Conservation (phyloP, 2,113 vertebrate genomes). For the Ranitomeya imitator region DNA sequence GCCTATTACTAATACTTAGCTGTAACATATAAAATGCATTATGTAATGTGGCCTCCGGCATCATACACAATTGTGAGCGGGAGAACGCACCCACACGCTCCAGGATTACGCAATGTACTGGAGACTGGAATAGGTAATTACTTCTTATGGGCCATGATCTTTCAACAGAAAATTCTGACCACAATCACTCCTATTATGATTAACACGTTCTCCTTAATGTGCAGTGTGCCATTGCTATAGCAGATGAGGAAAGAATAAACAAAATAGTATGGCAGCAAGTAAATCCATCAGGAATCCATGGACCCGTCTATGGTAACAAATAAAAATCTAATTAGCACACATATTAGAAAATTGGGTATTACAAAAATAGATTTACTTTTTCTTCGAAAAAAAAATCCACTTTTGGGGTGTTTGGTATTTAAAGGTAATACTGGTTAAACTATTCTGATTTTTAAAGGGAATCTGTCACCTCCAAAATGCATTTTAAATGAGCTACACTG, state of each 20-base stretch:
- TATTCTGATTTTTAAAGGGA: no score
- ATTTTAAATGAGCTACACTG: no score
- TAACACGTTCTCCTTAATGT: conserved; percentile 4
- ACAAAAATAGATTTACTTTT: no score
- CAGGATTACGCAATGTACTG: conserved; percentile 22
- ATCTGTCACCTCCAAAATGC: no score
- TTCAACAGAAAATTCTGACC: conserved; percentile 14
- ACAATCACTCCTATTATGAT: conserved; percentile 5
- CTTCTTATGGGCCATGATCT: conserved; percentile 28
- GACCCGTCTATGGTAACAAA: neutral
- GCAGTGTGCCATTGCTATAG: neutral
- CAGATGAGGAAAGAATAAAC: neutral
- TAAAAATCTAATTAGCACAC: no score
- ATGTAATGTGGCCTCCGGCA: conserved; percentile 45
- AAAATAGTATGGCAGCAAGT: neutral
- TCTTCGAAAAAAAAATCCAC: no score
- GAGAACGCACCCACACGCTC: conserved; percentile 37
- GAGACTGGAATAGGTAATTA: conserved; percentile 37
- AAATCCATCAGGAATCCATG: neutral
- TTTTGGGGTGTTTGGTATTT: no score
- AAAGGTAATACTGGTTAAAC: no score
- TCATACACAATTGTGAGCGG: conserved; percentile 16
- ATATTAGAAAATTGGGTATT: no score
- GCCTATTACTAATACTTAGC: conserved; percentile 42
- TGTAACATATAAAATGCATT: conserved; percentile 45